A percentile compares a stretch with the other conserved stretches of the same genome.
phyloP scores from a whole-genome alignment of 1,140 invertebrate genomes.

The Pseudomyrmex gracilis region DNA sequence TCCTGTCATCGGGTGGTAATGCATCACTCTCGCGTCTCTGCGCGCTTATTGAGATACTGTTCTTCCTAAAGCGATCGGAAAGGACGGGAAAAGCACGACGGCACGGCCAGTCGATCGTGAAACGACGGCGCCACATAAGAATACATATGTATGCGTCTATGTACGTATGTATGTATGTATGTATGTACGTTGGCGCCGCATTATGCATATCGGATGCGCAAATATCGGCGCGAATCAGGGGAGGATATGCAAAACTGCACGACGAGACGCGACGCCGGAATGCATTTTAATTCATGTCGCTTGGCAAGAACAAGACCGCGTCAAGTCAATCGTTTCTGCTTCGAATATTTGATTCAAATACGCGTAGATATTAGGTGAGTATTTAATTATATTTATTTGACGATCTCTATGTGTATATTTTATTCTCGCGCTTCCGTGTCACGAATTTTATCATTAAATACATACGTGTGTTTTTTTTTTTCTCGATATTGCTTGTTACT shows the following conservation, averaged over 20 bases:
- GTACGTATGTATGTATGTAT: neutral
- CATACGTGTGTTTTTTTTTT: no score
- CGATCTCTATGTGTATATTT: neutral
- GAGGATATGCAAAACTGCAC: slow-evolving; percentile 24
- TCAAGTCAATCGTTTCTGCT: slow-evolving; percentile 2
- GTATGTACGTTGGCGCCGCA: neutral
- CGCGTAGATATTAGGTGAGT: neutral
- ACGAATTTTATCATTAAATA: neutral
- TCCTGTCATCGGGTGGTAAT: neutral
- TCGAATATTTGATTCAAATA: neutral
- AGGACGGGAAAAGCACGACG: neutral
- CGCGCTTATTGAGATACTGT: neutral
- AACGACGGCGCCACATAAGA: slow-evolving; percentile 4
- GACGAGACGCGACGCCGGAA: neutral
- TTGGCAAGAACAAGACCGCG: slow-evolving; percentile 3
- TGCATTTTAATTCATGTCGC: slow-evolving; percentile 10
- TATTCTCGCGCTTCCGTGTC: neutral
- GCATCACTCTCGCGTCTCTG: neutral
- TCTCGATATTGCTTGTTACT: neutral
- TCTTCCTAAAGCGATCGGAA: slow-evolving; percentile 7
- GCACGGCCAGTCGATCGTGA: slow-evolving; percentile 14
- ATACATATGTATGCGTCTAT: neutral
- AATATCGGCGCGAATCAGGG: slow-evolving; percentile 19
- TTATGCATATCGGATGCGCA: neutral
- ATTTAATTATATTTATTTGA: neutral